A percentile compares a stretch with the other conserved stretches of the same genome.
phyloP scores from a whole-genome alignment of 2,888 invertebrate genomes.

The Diaperis boleti region DNA sequence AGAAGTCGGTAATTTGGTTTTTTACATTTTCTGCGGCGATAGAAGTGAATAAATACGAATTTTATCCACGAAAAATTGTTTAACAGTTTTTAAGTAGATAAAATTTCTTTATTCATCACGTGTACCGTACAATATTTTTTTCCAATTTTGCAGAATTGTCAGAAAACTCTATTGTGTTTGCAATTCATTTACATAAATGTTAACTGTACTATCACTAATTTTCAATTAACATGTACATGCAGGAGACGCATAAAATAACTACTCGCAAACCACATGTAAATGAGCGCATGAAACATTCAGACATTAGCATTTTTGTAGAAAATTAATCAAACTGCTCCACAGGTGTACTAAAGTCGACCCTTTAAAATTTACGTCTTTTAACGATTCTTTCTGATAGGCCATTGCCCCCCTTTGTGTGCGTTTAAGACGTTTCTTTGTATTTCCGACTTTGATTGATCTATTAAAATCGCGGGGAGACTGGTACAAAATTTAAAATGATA shows the following conservation, averaged over 20 bases:
- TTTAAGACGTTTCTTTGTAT: conserved; percentile 20
- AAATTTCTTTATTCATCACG: too few species aligned
- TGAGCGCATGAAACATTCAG: background rate
- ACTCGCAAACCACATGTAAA: background rate
- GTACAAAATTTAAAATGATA: conserved; percentile 35
- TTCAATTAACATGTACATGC: too few species aligned
- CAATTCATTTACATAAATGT: too few species aligned
- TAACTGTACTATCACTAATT: too few species aligned
- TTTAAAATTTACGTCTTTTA: conserved; percentile 34
- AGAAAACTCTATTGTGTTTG: too few species aligned
- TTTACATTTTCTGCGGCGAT: too few species aligned
- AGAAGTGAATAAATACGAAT: too few species aligned
- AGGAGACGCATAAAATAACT: background rate
- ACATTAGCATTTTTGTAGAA: background rate
- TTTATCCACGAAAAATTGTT: too few species aligned
- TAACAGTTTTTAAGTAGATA: too few species aligned
- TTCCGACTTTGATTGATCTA: conserved; percentile 34
- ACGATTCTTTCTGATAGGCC: conserved; percentile 33
- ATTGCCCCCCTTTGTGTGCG: conserved; percentile 11
- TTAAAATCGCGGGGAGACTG: conserved; percentile 31
- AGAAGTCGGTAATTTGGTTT: too few species aligned
- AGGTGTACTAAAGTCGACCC: background rate
- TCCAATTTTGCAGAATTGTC: too few species aligned
- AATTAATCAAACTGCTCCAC: conserved; percentile 9
- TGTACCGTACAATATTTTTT: too few species aligned